These are phyloP conservation scores for Aphelocoma coerulescens DNA, from an alignment of 2,113 vertebrate species.

Conservation along the genomic window DNA sequence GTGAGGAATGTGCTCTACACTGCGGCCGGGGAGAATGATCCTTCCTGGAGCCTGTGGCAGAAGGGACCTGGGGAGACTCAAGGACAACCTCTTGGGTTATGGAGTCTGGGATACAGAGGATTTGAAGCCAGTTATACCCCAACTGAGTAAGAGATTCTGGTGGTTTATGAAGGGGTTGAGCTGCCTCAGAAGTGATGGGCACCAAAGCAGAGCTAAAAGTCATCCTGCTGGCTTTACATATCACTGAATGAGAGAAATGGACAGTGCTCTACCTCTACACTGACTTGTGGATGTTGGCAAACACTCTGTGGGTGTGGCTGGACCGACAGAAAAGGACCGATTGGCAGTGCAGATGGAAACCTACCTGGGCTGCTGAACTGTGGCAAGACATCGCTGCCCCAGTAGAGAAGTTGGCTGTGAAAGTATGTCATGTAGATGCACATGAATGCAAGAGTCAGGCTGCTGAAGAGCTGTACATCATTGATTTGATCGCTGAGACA, in stretches of 20 bases:
- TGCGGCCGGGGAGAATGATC: too few species aligned
- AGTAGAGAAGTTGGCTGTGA: neutral
- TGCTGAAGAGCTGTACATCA: neutral
- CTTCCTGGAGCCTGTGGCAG: neutral
- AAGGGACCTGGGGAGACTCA: neutral
- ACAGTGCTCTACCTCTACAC: neutral
- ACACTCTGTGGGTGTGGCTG: neutral
- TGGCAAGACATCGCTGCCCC: neutral
- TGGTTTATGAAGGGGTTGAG: fast-evolving
- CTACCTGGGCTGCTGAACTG: neutral
- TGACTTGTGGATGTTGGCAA: neutral
- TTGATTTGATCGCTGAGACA: neutral
- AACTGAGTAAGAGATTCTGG: neutral
- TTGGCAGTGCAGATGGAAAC: neutral
- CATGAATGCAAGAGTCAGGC: neutral
- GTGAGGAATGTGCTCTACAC: neutral
- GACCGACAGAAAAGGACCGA: neutral
- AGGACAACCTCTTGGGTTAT: neutral
- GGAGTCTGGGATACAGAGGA: neutral
- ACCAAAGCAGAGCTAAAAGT: neutral
- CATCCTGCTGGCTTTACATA: neutral
- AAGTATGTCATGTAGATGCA: neutral
- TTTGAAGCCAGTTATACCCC: neutral
- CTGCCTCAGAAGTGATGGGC: neutral
- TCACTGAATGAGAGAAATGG: neutral